Evolutionary conservation across 2,888 invertebrate species (phyloP).

Genomic region (Ormyrus pomaceus): DNA sequence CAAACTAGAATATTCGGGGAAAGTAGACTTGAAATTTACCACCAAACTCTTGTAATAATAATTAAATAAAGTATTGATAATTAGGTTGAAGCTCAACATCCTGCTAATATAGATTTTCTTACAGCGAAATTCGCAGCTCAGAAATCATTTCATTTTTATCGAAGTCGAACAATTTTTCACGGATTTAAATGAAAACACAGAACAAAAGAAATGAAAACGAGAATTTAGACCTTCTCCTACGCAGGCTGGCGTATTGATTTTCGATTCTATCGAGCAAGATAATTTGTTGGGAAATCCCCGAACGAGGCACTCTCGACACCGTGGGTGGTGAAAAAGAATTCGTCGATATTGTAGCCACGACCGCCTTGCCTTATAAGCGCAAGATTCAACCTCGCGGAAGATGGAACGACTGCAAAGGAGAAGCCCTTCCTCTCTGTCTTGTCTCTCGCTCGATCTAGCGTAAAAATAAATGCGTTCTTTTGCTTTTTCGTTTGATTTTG

Average conservation of each 20-base stretch:
- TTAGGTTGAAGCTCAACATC: no score
- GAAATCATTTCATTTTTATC: no score
- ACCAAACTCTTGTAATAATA: no score
- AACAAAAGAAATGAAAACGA: neutral
- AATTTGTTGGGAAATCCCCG: constrained; percentile 46
- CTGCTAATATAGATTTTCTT: no score
- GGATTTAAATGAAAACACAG: no score
- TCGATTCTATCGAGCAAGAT: constrained; percentile 56
- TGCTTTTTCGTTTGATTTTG: constrained; percentile 39
- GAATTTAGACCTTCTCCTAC: neutral
- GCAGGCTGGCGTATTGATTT: constrained; percentile 47
- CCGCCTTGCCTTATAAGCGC: constrained; percentile 36
- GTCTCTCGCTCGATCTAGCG: neutral
- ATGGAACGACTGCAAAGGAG: constrained; percentile 46
- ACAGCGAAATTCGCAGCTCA: no score
- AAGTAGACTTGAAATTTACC: no score
- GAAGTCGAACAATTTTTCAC: no score
- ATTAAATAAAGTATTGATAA: no score
- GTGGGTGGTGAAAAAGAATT: neutral
- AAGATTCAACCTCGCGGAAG: constrained; percentile 37
- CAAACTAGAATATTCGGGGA: no score
- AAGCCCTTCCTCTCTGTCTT: neutral
- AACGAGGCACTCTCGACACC: constrained; percentile 40
- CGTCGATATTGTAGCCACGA: neutral
- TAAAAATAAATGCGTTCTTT: constrained; percentile 34